Conservation (phyloP, 2,797 vertebrate genomes). For the Enteromius fasciolatus region DNA sequence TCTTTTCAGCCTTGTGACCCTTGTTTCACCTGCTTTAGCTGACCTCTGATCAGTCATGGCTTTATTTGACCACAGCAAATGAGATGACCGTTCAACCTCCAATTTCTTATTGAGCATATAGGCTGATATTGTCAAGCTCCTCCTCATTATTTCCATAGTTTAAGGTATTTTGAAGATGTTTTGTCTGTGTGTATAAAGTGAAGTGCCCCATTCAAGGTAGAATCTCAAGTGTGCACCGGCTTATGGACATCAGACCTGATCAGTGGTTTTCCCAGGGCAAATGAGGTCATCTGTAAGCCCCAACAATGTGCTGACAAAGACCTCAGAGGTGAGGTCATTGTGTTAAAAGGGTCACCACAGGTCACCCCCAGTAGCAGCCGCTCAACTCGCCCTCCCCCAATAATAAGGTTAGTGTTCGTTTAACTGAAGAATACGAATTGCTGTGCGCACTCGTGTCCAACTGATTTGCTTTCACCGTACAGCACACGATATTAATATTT, state of each 20-base stretch:
- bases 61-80: conserved; percentile 46
- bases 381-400: not conserved
- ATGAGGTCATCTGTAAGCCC: conserved; percentile 69
- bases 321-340: conserved; percentile 62
- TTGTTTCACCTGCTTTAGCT: conserved; percentile 64
- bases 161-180: not conserved
- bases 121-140: not conserved
- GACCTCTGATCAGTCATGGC: conserved; percentile 69
- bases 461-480: conserved; percentile 23
- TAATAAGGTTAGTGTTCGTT: not conserved
- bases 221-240: conserved; percentile 42
- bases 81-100: not conserved
- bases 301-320: conserved; percentile 60
- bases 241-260: conserved; percentile 65
- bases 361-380: conserved; percentile 47
- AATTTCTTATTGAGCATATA: not conserved
- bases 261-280: conserved; percentile 66
- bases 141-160: not conserved
- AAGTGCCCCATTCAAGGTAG: conserved; percentile 38
- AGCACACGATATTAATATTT: conserved; percentile 3
- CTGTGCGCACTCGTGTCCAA: not conserved
- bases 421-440: conserved; percentile 16
- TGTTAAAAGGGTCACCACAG: conserved; percentile 69
- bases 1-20: conserved; percentile 70
- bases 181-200: not conserved